Percentiles rank a stretch among this genome's conserved stretches.
Conservation (phyloP, 2,797 vertebrate genomes). For the Heterohyrax brucei region DNA sequence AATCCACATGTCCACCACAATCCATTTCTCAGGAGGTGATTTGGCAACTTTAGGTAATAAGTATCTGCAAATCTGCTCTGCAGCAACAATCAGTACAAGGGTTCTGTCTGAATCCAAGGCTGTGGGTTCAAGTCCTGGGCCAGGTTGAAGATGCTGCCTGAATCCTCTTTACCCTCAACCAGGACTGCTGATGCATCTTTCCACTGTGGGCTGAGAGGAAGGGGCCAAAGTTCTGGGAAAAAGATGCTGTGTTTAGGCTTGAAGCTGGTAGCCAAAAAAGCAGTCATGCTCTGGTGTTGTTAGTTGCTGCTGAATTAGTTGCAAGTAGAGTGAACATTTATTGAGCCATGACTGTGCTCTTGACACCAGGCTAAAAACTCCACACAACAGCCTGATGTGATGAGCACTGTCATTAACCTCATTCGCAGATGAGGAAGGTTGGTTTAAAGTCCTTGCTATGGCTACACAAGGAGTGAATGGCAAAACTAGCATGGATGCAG, state of each 20-base stretch:
- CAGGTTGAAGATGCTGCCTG: neutral
- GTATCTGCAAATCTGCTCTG: neutral
- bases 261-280: accelerated
- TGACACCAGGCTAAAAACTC: neutral
- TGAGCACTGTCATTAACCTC: neutral
- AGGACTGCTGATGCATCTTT: neutral
- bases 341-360: neutral
- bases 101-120: neutral
- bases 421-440: neutral
- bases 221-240: neutral
- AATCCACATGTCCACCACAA: neutral
- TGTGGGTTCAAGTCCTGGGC: neutral
- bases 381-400: neutral
- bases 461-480: neutral
- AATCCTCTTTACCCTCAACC: accelerated
- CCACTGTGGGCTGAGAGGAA: accelerated
- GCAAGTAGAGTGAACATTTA: accelerated
- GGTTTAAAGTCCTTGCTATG: neutral
- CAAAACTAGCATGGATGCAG: neutral
- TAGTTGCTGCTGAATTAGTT: neutral
- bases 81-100: neutral
- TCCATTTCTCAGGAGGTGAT: constrained; percentile 1
- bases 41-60: neutral
- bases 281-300: neutral
- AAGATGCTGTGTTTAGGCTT: neutral